These are phyloP conservation scores for Antennarius striatus DNA, from an alignment of 2,113 vertebrate species.

Conservation along the genomic window DNA sequence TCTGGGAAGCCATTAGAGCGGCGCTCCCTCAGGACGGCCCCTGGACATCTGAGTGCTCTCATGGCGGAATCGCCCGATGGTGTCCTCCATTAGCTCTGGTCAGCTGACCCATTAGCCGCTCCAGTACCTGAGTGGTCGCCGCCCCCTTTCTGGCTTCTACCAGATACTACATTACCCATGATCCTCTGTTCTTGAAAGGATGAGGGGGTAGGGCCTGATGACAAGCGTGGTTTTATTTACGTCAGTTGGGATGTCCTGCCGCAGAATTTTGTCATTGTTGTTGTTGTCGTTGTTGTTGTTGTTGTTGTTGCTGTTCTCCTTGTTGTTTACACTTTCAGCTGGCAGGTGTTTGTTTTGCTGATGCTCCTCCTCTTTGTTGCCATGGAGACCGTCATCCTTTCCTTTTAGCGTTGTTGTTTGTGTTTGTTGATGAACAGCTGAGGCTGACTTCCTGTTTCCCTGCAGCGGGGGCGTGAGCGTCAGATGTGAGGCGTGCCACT, in stretches of 20 bases:
- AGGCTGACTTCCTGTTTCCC: background rate
- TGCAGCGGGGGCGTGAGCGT: conserved; percentile 74
- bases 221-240: background rate
- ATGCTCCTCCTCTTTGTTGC: background rate
- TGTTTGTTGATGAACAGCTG: background rate
- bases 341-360: background rate
- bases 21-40: conserved; percentile 14
- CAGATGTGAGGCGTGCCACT: conserved; percentile 81
- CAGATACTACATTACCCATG: conserved; percentile 20
- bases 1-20: conserved; percentile 43
- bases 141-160: too few relatives aligned
- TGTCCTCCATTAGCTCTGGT: conserved; percentile 17
- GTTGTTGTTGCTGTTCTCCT: background rate
- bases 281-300: background rate
- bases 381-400: too few relatives aligned
- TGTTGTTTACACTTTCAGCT: background rate
- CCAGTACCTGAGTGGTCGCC: background rate
- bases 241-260: background rate
- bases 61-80: conserved; percentile 17
- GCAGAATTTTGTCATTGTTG: background rate
- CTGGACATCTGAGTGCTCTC: conserved; percentile 35
- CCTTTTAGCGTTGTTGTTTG: background rate
- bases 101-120: conserved; percentile 30
- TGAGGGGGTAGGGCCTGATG: too few relatives aligned
- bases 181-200: background rate